These are phyloP conservation scores for Oceanodroma tethys DNA, from an alignment of 2,113 vertebrate genomes.

Conservation along the genomic window DNA sequence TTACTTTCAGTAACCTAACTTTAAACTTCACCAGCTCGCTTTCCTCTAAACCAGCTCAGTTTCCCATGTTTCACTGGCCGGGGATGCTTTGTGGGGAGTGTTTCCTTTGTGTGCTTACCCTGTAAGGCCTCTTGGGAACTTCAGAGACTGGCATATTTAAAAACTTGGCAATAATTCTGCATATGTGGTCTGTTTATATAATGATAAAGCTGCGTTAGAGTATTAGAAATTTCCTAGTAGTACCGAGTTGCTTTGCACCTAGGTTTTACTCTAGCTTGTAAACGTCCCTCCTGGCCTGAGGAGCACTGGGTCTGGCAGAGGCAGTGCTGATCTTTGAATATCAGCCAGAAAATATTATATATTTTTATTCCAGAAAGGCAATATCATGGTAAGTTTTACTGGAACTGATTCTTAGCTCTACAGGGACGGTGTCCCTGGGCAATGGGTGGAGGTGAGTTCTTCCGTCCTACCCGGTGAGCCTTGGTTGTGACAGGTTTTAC, in stretches of 20 bases:
- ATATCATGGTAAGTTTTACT: background rate
- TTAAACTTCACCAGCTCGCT: background rate
- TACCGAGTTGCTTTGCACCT: background rate
- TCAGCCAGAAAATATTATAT: background rate
- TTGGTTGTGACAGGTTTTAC: background rate
- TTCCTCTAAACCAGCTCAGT: background rate
- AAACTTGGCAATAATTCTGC: background rate
- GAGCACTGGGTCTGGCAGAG: background rate
- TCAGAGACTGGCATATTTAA: background rate
- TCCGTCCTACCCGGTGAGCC: background rate
- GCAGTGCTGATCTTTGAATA: background rate
- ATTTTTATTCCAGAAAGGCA: background rate
- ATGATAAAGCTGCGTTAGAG: background rate
- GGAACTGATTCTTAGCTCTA: background rate
- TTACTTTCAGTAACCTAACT: constrained; percentile 31
- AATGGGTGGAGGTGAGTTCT: background rate
- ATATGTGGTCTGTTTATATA: background rate
- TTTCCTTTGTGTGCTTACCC: constrained; percentile 5
- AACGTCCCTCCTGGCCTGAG: background rate
- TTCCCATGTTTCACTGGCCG: background rate
- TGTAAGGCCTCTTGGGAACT: background rate
- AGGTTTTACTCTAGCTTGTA: background rate
- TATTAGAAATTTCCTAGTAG: background rate
- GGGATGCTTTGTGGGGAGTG: background rate
- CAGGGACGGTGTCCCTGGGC: background rate